Conservation (phyloP, 2,113 vertebrate genomes). For the Halichoerus grypus region DNA sequence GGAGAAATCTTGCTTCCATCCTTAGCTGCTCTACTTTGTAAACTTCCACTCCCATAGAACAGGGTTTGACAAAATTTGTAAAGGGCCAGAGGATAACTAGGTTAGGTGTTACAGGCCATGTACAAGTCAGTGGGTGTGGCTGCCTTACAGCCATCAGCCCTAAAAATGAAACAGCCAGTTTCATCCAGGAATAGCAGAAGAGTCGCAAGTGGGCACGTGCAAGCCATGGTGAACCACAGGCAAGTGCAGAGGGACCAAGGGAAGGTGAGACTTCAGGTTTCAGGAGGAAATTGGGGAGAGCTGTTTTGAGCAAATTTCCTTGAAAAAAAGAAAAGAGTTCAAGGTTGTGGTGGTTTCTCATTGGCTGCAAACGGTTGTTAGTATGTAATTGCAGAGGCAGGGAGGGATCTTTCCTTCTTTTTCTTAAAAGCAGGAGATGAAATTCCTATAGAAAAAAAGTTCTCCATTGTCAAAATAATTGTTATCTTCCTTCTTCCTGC, state of each 20-base stretch:
- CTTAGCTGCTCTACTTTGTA: not conserved
- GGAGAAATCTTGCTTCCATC: not conserved
- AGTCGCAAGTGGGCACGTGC: not conserved
- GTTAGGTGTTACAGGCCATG: not conserved
- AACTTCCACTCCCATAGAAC: not conserved
- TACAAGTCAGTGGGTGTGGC: too few species aligned
- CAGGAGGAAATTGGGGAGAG: not conserved
- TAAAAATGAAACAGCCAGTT: not conserved
- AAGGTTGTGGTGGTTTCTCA: not conserved
- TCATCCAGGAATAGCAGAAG: not conserved
- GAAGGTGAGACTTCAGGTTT: not conserved
- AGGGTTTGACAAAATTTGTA: not conserved
- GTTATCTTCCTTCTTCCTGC: not conserved
- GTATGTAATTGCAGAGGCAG: not conserved
- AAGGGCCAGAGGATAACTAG: not conserved
- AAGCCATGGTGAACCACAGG: not conserved
- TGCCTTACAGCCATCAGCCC: not conserved
- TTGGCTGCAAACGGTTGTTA: not conserved
- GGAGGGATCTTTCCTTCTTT: not conserved
- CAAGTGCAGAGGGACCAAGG: not conserved
- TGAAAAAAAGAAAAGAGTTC: not conserved
- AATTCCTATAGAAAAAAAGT: not conserved
- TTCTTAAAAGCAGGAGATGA: not conserved
- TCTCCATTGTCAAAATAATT: not conserved
- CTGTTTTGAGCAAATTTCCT: not conserved